Conservation (phyloP, 2,888 invertebrate species). For the Allophyes oxyacanthae region DNA sequence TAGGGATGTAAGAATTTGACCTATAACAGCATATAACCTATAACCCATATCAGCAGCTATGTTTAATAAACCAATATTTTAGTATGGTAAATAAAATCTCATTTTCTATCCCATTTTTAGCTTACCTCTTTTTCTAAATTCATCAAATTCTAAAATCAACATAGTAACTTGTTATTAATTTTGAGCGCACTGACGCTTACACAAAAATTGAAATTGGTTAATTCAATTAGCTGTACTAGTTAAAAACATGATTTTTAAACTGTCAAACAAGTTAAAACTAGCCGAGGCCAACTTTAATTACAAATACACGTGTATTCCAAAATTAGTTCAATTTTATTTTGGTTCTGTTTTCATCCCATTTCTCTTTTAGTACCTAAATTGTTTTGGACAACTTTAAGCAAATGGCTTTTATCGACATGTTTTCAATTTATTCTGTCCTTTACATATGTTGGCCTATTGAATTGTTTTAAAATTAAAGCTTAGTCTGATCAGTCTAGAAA, state of each 20-base stretch:
- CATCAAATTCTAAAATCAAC: too few relatives aligned
- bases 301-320: slow-evolving; percentile 30
- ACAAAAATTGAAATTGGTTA: slow-evolving; percentile 1
- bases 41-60: too few relatives aligned
- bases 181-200: background rate
- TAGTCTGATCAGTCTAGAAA: too few relatives aligned
- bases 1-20: too few relatives aligned
- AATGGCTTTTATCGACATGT: background rate
- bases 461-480: background rate
- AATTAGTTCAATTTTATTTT: slow-evolving; percentile 26
- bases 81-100: too few relatives aligned
- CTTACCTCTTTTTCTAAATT: too few relatives aligned
- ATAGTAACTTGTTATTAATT: too few relatives aligned
- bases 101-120: too few relatives aligned
- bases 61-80: too few relatives aligned
- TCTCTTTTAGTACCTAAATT: background rate
- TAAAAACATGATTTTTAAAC: slow-evolving; percentile 30
- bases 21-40: too few relatives aligned
- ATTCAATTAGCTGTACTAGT: slow-evolving; percentile 4
- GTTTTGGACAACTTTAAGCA: slow-evolving; percentile 27
- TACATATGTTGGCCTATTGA: background rate
- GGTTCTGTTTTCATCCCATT: slow-evolving; percentile 12
- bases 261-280: slow-evolving; percentile 27
- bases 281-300: slow-evolving; percentile 37
- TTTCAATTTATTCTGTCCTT: slow-evolving; percentile 4